Percentiles rank a stretch among this genome's conserved stretches.
Evolutionary conservation across 2,113 vertebrate species (phyloP).

Genomic region (Chaetops frenatus): DNA sequence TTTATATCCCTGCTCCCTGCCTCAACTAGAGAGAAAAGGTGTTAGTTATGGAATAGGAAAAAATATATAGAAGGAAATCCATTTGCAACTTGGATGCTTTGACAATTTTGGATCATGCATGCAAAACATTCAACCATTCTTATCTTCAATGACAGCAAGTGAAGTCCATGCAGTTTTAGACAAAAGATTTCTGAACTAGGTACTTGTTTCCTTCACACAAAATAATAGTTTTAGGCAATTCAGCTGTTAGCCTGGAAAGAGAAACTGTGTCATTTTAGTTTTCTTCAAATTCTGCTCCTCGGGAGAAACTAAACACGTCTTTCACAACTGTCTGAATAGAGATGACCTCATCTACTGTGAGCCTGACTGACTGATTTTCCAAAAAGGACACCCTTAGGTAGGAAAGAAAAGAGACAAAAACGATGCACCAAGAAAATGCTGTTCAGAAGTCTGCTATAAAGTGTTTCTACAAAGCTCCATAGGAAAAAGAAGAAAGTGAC

Average conservation of each 20-base stretch:
- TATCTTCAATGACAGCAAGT: slow-evolving; percentile 64
- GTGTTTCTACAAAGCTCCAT: slow-evolving; percentile 54
- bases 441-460: slow-evolving; percentile 44
- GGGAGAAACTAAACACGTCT: slow-evolving; percentile 41
- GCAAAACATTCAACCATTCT: slow-evolving; percentile 72
- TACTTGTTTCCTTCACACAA: slow-evolving; percentile 47
- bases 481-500: slow-evolving; percentile 58
- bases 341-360: slow-evolving; percentile 42
- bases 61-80: slow-evolving; percentile 53
- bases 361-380: slow-evolving; percentile 43
- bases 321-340: slow-evolving; percentile 42
- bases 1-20: not conserved
- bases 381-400: slow-evolving; percentile 52
- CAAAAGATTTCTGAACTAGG: slow-evolving; percentile 59
- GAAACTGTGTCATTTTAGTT: slow-evolving; percentile 34
- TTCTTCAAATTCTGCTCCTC: slow-evolving; percentile 42
- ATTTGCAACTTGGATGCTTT: slow-evolving; percentile 71
- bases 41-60: slow-evolving; percentile 49
- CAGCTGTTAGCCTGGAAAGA: slow-evolving; percentile 42
- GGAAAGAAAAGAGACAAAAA: slow-evolving; percentile 41
- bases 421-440: not conserved
- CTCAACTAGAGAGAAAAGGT: slow-evolving; percentile 7
- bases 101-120: slow-evolving; percentile 83
- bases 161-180: slow-evolving; percentile 65
- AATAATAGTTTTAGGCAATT: slow-evolving; percentile 44